Conservation (phyloP, 2,797 vertebrate genomes). For the Aulostomus chinensis region DNA sequence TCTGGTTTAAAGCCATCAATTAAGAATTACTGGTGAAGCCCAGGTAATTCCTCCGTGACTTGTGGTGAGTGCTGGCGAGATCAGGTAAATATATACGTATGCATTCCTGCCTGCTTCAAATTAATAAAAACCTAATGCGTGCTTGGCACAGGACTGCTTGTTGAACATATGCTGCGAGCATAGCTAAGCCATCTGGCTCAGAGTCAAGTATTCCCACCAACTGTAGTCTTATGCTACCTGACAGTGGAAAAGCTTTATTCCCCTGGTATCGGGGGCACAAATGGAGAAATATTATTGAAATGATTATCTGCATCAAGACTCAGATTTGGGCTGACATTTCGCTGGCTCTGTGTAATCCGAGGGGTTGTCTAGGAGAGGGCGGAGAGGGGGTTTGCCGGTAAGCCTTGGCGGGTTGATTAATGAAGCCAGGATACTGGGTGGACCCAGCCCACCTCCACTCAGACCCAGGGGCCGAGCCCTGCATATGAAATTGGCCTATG, state of each 20-base stretch:
- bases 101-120: conserved; percentile 93
- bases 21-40: too few species aligned
- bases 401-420: conserved; percentile 99
- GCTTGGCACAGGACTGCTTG: conserved; percentile 92
- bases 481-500: conserved; percentile 89
- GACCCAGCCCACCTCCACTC: conserved; percentile 97
- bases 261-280: conserved; percentile 98
- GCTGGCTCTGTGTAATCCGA: conserved; percentile 99
- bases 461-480: conserved; percentile 92
- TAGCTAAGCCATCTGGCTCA: conserved; percentile 99
- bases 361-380: conserved; percentile 97
- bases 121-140: conserved; percentile 97
- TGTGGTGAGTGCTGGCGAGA: conserved; percentile 58
- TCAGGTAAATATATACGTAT: conserved; percentile 94
- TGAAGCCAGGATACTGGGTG: conserved; percentile 95
- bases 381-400: conserved; percentile 91
- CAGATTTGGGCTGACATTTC: conserved; percentile 99
- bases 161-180: conserved; percentile 99
- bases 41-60: conserved; percentile 44
- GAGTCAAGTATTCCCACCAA: conserved; percentile 99
- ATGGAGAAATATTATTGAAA: conserved; percentile 99
- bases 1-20: too few species aligned
- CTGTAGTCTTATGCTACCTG: conserved; percentile 99
- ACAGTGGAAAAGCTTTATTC: conserved; percentile 99
- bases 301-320: conserved; percentile 99